These are phyloP conservation scores for Centroberyx gerrardi DNA, from an alignment of 2,797 vertebrate genomes.

Conservation along the genomic window DNA sequence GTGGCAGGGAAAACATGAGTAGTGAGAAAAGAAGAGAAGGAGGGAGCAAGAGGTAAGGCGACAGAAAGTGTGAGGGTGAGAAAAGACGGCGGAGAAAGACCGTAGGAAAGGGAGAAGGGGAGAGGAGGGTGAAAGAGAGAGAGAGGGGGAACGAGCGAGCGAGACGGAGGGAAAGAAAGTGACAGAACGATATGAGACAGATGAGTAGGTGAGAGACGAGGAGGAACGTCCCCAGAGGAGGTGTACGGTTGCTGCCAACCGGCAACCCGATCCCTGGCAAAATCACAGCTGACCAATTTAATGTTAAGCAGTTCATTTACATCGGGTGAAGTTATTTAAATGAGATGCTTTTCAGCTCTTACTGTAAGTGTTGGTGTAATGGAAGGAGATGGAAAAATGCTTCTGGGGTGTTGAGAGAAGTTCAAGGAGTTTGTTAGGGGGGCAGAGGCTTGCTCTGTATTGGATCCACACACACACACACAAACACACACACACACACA, in stretches of 20 bases:
- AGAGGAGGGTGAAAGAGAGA: background rate
- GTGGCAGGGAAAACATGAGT: no score
- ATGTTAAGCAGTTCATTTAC: background rate
- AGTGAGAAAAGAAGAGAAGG: background rate
- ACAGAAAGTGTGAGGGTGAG: no score
- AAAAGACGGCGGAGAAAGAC: background rate
- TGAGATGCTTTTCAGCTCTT: background rate
- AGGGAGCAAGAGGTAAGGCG: no score
- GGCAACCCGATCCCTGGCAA: background rate
- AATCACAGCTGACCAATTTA: background rate
- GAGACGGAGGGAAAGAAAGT: background rate
- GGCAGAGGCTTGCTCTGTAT: conserved; percentile 2
- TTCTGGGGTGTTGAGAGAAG: background rate
- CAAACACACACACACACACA: background rate
- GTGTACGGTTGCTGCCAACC: conserved; percentile 13
- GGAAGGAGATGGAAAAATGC: background rate
- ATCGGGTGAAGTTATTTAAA: conserved; percentile 5
- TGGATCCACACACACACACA: background rate
- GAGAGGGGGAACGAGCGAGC: conserved; percentile 1
- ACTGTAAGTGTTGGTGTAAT: background rate
- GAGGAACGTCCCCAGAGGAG: conserved; percentile 3
- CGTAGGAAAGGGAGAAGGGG: background rate
- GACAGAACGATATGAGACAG: background rate
- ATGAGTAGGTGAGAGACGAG: background rate
- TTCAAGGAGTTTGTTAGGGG: background rate